phyloP scores from a whole-genome alignment of 2,113 vertebrate genomes.

The Salvelinus sp. region DNA sequence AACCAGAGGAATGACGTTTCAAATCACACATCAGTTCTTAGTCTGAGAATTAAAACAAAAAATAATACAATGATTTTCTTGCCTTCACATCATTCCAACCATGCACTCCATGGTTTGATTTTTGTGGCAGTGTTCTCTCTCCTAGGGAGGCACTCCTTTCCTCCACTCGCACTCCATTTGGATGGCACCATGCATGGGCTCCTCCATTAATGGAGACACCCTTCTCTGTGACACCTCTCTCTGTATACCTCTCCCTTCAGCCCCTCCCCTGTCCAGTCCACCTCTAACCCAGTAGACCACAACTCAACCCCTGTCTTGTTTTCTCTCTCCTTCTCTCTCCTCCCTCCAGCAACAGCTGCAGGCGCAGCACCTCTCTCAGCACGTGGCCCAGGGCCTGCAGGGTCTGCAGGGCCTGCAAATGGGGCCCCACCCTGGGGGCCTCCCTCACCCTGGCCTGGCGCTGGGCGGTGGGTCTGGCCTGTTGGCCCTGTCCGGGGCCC shows the following conservation, averaged over 20 bases:
- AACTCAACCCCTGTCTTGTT: slow-evolving; percentile 5
- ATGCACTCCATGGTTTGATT: no score
- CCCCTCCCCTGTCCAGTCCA: slow-evolving; percentile 6
- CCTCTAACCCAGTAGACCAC: slow-evolving; percentile 10
- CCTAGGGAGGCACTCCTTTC: slow-evolving; percentile 12
- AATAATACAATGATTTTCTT: no score
- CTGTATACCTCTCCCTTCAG: slow-evolving; percentile 7
- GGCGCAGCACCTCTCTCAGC: slow-evolving; percentile 89
- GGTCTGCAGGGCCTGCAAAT: slow-evolving; percentile 61
- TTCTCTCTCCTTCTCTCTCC: slow-evolving; percentile 4
- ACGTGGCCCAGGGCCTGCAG: slow-evolving; percentile 69
- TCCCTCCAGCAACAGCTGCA: slow-evolving; percentile 85
- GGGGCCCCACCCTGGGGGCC: slow-evolving; percentile 79
- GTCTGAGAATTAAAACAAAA: no score
- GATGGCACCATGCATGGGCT: background rate
- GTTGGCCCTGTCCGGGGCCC: slow-evolving; percentile 82
- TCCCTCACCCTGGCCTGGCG: slow-evolving; percentile 76
- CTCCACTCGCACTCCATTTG: background rate
- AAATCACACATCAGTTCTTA: no score
- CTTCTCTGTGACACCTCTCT: slow-evolving; percentile 10
- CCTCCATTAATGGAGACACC: background rate
- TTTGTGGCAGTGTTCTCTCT: slow-evolving; percentile 8
- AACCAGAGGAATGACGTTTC: no score
- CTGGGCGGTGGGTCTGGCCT: slow-evolving; percentile 79
- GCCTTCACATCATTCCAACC: no score